A percentile compares a stretch with the other conserved stretches of the same genome.
These are phyloP conservation scores for Gambelia wislizenii DNA, from an alignment of 2,797 vertebrate genomes.

Conservation along the genomic window DNA sequence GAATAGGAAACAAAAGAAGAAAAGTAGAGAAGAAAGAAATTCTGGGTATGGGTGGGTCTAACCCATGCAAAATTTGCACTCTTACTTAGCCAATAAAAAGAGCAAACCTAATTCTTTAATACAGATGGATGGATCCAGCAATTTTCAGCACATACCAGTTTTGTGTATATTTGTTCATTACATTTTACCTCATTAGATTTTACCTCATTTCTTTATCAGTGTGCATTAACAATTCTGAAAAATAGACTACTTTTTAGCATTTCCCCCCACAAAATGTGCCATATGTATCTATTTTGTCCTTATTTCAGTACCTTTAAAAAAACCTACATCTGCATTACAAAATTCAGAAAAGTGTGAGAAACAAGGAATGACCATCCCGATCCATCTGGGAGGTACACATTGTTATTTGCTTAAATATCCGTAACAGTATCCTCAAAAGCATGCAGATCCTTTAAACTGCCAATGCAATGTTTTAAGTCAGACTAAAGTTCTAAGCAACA, in stretches of 20 bases:
- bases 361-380: not conserved
- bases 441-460: not conserved
- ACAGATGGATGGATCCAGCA: not conserved
- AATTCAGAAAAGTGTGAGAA: not conserved
- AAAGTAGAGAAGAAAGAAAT: too few species aligned
- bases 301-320: too few species aligned
- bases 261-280: too few species aligned
- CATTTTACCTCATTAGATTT: not conserved
- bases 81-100: not conserved
- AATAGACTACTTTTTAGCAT: too few species aligned
- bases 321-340: too few species aligned
- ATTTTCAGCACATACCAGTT: not conserved
- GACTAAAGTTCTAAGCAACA: conserved; percentile 41
- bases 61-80: too few species aligned
- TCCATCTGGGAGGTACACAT: not conserved
- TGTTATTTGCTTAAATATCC: not conserved
- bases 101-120: not conserved
- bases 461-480: not conserved
- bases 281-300: too few species aligned
- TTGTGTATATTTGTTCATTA: not conserved
- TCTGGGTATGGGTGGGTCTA: too few species aligned
- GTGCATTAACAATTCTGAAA: not conserved
- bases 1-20: not conserved
- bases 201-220: not conserved
- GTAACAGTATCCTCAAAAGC: too few species aligned